phyloP scores from a whole-genome alignment of 30 jellyfish, hydroid and myxozoan species.

The Pelagia noctiluca region DNA sequence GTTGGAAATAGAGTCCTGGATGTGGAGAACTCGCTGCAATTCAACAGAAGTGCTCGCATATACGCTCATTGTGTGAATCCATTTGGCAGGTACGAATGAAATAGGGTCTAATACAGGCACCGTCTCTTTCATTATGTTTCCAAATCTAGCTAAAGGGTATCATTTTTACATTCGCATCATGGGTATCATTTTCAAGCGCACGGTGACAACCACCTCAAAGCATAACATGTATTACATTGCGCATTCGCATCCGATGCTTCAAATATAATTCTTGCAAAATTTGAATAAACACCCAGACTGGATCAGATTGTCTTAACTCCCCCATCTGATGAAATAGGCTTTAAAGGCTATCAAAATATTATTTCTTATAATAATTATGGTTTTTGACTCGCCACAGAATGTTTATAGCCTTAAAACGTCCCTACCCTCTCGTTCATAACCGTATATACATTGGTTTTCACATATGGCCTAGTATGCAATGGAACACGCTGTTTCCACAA shows the following conservation, averaged over 20 bases:
- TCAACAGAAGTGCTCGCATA: slow-evolving; percentile 53
- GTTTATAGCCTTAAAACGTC: too few species aligned
- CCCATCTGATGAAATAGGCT: too few species aligned
- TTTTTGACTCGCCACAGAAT: too few species aligned
- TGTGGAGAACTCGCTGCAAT: slow-evolving; percentile 69
- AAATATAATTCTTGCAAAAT: too few species aligned
- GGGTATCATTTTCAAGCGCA: not conserved
- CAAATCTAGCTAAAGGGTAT: not conserved
- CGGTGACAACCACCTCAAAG: not conserved
- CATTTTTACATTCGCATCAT: not conserved
- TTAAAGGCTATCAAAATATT: too few species aligned
- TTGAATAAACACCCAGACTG: too few species aligned
- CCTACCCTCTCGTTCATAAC: too few species aligned
- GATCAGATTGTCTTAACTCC: too few species aligned
- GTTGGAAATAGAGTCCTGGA: slow-evolving; percentile 85
- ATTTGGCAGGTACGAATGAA: slow-evolving; percentile 49
- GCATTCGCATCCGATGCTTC: too few species aligned
- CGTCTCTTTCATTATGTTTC: not conserved
- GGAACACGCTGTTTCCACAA: not conserved
- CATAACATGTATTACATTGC: too few species aligned
- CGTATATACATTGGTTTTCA: too few species aligned
- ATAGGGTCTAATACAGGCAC: not conserved
- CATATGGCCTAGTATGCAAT: not conserved
- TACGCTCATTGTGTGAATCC: slow-evolving; percentile 88
- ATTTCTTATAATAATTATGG: too few species aligned